Percentiles rank a stretch among this genome's conserved stretches.
Conservation (phyloP, 2,888 invertebrate species). For the Exocentrus adspersus region DNA sequence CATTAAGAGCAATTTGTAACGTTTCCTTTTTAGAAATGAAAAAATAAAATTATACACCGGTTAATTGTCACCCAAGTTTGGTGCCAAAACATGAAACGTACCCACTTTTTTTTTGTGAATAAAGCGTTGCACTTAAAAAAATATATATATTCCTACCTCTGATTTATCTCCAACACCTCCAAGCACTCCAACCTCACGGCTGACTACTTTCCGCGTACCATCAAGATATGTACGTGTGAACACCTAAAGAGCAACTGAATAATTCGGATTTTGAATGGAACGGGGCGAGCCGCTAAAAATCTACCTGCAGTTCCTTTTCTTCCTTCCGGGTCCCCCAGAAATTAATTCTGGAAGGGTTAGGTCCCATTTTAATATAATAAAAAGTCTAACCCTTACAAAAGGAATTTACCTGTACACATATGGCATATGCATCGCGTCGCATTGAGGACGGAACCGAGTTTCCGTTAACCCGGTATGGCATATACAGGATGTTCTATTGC, state of each 20-base stretch:
- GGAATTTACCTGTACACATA: slow-evolving; percentile 62
- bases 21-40: too few relatives aligned
- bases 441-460: not conserved
- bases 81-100: too few relatives aligned
- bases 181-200: slow-evolving; percentile 14
- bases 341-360: slow-evolving; percentile 58
- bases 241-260: slow-evolving; percentile 59
- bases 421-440: slow-evolving; percentile 54
- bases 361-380: slow-evolving; percentile 58
- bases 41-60: too few relatives aligned
- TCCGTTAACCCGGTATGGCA: too few relatives aligned
- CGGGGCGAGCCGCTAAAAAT: slow-evolving; percentile 57
- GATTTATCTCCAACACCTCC: not conserved
- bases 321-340: slow-evolving; percentile 61
- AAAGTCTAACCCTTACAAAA: slow-evolving; percentile 50
- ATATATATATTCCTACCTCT: too few relatives aligned
- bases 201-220: slow-evolving; percentile 26
- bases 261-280: slow-evolving; percentile 56
- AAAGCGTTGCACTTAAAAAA: too few relatives aligned
- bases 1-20: slow-evolving; percentile 13
- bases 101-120: too few relatives aligned
- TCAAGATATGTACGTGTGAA: slow-evolving; percentile 58
- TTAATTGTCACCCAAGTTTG: too few relatives aligned
- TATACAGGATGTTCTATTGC: too few relatives aligned
- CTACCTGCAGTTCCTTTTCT: slow-evolving; percentile 63